phyloP scores from a whole-genome alignment of 2,888 invertebrate species.

The Alloscopus bannaensis region DNA sequence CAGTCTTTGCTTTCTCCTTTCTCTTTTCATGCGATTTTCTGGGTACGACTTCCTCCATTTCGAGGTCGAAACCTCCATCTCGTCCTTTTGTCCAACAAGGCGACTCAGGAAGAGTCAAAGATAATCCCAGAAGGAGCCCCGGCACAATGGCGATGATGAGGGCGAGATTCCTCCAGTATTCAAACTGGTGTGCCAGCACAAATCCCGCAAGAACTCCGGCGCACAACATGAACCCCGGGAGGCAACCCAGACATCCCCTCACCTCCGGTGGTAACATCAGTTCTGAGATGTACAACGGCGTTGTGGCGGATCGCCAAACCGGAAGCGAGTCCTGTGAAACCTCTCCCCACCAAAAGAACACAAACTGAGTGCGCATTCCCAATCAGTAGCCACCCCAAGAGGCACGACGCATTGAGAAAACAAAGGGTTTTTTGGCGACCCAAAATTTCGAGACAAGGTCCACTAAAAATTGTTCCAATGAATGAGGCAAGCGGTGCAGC shows the following conservation, averaged over 20 bases:
- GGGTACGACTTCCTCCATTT: conserved; percentile 75
- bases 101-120: conserved; percentile 81
- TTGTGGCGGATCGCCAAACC: conserved; percentile 80
- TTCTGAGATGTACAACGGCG: conserved; percentile 83
- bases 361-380: conserved; percentile 78
- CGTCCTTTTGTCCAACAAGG: conserved; percentile 78
- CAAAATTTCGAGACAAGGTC: conserved; percentile 79
- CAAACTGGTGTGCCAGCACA: conserved; percentile 78
- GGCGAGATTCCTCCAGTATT: conserved; percentile 79
- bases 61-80: conserved; percentile 77
- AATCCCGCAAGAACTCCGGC: conserved; percentile 81
- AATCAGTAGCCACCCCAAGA: conserved; percentile 83
- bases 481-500: conserved; percentile 87
- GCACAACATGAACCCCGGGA: conserved; percentile 81
- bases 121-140: conserved; percentile 77
- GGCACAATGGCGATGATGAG: conserved; percentile 77
- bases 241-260: conserved; percentile 82
- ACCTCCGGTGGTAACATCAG: background rate
- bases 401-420: conserved; percentile 78
- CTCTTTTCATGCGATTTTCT: conserved; percentile 27
- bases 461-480: conserved; percentile 84
- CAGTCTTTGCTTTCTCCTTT: conserved; percentile 13
- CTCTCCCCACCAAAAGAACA: conserved; percentile 81
- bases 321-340: conserved; percentile 84
- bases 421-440: conserved; percentile 79